phyloP scores from a whole-genome alignment of 2,888 invertebrate species.

The Dicranocentrus wangi region DNA sequence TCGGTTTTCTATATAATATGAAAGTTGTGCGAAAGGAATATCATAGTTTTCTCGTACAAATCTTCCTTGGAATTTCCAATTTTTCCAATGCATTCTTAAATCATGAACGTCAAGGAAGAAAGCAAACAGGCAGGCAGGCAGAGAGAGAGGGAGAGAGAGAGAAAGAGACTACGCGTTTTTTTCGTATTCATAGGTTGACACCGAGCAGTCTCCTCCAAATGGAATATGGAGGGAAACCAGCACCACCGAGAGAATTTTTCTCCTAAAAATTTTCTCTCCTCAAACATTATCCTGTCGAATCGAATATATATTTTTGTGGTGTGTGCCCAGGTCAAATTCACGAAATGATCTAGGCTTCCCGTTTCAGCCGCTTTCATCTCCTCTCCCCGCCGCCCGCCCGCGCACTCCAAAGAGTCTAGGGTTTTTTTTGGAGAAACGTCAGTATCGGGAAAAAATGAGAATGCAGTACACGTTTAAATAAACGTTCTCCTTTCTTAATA shows the following conservation, averaged over 20 bases:
- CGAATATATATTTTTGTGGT: constrained; percentile 1
- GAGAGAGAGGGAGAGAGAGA: constrained; percentile 29
- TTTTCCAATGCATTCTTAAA: constrained; percentile 49
- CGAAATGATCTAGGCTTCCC: too few species aligned
- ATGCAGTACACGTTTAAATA: constrained; percentile 22
- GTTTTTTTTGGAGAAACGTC: too few species aligned
- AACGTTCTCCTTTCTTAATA: background rate
- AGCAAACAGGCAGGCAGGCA: constrained; percentile 17
- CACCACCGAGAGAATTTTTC: too few species aligned
- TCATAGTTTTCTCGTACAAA: background rate
- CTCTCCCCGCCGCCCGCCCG: too few species aligned
- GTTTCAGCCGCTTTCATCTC: too few species aligned
- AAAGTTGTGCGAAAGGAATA: too few species aligned
- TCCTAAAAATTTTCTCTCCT: background rate
- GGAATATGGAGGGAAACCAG: background rate
- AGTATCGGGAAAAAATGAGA: constrained; percentile 10
- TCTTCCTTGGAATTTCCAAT: constrained; percentile 39
- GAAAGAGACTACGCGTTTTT: constrained; percentile 38
- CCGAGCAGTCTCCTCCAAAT: background rate
- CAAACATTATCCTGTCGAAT: background rate
- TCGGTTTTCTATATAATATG: too few species aligned
- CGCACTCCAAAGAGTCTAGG: too few species aligned
- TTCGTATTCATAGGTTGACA: constrained; percentile 35
- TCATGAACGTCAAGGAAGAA: constrained; percentile 13
- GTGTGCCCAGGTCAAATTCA: constrained; percentile 1